These are phyloP conservation scores for Oreochromis mossambicus DNA, from an alignment of 2,797 vertebrate species.

Conservation along the genomic window DNA sequence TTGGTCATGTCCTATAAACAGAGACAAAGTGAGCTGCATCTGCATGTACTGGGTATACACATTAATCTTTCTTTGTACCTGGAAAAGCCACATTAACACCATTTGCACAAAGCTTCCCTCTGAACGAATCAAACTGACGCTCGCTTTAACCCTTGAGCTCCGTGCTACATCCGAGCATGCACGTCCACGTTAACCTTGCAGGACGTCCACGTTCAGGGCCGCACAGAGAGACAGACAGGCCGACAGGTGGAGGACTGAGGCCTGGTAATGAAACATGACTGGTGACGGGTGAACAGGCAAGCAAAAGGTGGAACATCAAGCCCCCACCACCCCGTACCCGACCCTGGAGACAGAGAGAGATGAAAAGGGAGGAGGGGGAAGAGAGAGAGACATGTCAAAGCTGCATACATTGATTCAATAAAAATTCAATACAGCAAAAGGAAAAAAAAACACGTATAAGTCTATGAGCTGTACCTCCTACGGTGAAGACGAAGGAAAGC, in stretches of 20 bases:
- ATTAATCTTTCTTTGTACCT: background rate
- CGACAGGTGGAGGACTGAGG: constrained; percentile 34
- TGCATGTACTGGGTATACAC: background rate
- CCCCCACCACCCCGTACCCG: background rate
- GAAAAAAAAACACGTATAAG: background rate
- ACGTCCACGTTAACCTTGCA: constrained; percentile 28
- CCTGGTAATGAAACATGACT: constrained; percentile 59
- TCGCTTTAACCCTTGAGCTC: constrained; percentile 17
- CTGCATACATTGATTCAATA: constrained; percentile 7
- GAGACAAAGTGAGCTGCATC: background rate
- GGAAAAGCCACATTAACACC: background rate
- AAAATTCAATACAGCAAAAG: constrained; percentile 11
- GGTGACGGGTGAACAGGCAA: constrained; percentile 49
- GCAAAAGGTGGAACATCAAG: constrained; percentile 38
- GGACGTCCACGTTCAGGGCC: background rate
- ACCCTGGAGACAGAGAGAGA: constrained; percentile 21
- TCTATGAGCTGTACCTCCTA: background rate
- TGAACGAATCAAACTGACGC: background rate
- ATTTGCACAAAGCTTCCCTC: background rate
- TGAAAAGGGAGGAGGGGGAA: background rate
- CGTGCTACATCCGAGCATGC: background rate
- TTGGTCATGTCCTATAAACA: background rate
- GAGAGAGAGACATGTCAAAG: background rate
- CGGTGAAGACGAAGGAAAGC: background rate
- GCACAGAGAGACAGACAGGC: constrained; percentile 1